These are phyloP conservation scores for Proteles cristata DNA, from an alignment of 2,113 vertebrate species.

Conservation along the genomic window DNA sequence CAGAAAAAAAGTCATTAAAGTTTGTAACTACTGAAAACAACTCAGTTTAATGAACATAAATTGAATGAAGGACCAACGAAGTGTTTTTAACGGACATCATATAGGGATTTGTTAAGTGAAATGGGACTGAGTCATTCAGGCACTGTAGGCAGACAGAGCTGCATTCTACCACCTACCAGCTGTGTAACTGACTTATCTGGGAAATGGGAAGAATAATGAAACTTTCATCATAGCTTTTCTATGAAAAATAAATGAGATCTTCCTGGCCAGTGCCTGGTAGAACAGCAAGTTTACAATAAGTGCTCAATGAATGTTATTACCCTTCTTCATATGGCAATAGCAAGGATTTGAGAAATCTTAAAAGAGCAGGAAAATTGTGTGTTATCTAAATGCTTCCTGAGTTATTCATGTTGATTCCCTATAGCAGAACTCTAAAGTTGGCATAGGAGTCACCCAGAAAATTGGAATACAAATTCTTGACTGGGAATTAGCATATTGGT, in stretches of 20 bases:
- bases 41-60: conserved; percentile 29
- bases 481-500: neutral
- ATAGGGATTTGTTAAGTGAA: neutral
- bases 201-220: neutral
- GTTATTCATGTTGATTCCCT: neutral
- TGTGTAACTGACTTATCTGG: neutral
- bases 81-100: conserved; percentile 15
- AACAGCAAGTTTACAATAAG: neutral
- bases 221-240: neutral
- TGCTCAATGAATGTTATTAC: neutral
- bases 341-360: neutral
- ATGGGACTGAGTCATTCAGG: neutral
- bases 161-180: no score
- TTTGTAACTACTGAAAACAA: conserved; percentile 60
- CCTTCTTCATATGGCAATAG: neutral
- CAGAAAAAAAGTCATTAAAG: conserved; percentile 56
- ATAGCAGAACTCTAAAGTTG: neutral
- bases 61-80: neutral
- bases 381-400: neutral
- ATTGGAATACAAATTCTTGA: neutral
- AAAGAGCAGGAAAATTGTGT: neutral
- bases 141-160: neutral
- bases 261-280: neutral
- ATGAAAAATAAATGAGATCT: neutral
- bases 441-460: neutral